Conservation (phyloP, 2,797 vertebrate genomes). For the Artibeus jamaicensis region DNA sequence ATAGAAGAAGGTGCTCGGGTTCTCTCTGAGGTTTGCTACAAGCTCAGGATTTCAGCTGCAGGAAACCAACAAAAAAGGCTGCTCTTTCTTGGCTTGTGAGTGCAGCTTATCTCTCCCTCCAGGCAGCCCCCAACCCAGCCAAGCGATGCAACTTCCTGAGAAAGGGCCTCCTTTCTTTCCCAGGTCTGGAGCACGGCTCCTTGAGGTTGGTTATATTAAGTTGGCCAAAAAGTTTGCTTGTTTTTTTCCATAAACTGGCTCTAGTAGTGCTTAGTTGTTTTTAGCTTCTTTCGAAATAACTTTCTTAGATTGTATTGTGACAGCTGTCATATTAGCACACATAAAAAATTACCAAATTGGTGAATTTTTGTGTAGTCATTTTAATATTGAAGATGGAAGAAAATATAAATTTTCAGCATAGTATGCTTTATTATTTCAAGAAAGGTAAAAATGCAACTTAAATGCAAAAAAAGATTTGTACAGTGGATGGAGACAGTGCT, state of each 20-base stretch:
- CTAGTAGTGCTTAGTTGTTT: no score
- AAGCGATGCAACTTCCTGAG: constrained; percentile 30
- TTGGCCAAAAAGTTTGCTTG: no score
- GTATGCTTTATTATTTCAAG: neutral
- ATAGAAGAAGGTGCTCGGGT: neutral
- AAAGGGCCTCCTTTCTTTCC: constrained; percentile 16
- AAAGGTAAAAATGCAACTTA: neutral
- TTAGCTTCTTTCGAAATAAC: no score
- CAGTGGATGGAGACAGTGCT: neutral
- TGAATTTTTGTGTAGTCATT: no score
- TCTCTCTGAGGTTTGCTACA: neutral
- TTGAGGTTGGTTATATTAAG: constrained; percentile 14
- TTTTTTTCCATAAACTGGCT: no score
- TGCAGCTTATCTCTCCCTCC: constrained; percentile 43
- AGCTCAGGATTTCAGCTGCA: neutral
- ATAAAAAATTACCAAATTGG: no score
- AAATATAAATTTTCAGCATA: neutral
- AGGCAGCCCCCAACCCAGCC: neutral
- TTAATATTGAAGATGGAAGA: no score
- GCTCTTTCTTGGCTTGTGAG: neutral
- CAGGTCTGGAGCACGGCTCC: neutral
- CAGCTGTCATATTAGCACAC: no score
- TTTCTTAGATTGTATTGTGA: no score
- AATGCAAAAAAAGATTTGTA: neutral
- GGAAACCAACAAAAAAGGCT: neutral